Conservation (phyloP, 1,140 invertebrate species). For the Papilio aristodemus region DNA sequence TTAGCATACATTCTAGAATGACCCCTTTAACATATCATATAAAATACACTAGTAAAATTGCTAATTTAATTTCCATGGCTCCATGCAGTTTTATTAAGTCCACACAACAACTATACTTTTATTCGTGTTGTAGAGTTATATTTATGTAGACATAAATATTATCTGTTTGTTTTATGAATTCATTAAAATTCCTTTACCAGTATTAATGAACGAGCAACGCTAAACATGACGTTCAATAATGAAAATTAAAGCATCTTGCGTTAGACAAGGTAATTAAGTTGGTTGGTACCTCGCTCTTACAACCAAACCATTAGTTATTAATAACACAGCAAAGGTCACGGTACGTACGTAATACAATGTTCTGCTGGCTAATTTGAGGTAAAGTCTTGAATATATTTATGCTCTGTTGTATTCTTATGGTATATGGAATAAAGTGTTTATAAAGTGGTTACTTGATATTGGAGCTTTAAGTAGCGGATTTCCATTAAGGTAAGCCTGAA, state of each 20-base stretch:
- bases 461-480: too few species aligned
- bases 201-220: neutral
- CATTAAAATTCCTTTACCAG: constrained; percentile 1
- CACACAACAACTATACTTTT: too few species aligned
- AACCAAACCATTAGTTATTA: constrained; percentile 9
- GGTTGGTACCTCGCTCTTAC: constrained; percentile 2
- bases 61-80: too few species aligned
- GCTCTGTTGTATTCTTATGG: neutral
- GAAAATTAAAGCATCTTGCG: constrained; percentile 4
- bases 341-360: neutral
- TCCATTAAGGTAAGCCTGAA: too few species aligned
- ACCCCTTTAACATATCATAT: too few species aligned
- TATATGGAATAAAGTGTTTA: too few species aligned
- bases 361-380: neutral
- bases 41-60: too few species aligned
- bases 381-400: neutral
- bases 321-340: constrained; percentile 8
- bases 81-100: too few species aligned
- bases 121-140: too few species aligned
- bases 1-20: too few species aligned
- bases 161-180: constrained; percentile 2
- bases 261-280: constrained; percentile 11
- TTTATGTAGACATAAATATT: neutral
- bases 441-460: too few species aligned
- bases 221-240: constrained; percentile 4